phyloP scores from a whole-genome alignment of 2,113 vertebrate species.

The Platysteira castanea region DNA sequence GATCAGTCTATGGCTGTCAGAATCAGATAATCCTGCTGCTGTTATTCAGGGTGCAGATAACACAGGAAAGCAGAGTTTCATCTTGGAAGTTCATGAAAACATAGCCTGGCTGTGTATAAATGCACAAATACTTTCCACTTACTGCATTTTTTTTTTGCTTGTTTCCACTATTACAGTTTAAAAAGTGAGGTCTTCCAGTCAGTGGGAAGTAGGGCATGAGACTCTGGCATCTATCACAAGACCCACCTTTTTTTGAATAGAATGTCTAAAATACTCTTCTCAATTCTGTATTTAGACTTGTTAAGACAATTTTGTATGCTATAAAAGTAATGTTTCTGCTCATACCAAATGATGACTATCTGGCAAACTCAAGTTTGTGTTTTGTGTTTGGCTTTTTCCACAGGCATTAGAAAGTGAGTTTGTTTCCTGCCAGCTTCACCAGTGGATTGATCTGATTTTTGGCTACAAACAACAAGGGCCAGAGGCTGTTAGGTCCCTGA shows the following conservation, averaged over 20 bases:
- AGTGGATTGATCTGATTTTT: constrained; percentile 98
- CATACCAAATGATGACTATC: neutral
- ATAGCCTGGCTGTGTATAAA: neutral
- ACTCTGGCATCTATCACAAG: neutral
- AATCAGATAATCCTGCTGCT: neutral
- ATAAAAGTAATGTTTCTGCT: neutral
- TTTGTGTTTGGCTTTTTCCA: neutral
- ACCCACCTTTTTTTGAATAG: neutral
- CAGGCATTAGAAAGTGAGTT: constrained; percentile 98
- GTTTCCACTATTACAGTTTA: neutral
- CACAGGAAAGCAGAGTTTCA: neutral
- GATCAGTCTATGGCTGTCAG: neutral
- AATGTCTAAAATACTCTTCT: neutral
- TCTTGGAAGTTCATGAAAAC: neutral
- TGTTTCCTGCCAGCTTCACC: constrained; percentile 98
- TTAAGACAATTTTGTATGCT: neutral
- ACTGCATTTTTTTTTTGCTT: neutral
- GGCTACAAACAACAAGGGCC: constrained; percentile 98
- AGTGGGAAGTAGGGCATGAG: neutral
- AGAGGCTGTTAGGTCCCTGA: constrained; percentile 90
- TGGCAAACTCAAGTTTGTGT: neutral
- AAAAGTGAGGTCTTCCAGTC: neutral
- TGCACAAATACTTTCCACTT: neutral
- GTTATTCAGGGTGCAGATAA: neutral
- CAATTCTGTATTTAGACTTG: neutral